phyloP scores from a whole-genome alignment of 2,888 invertebrate species.

The Lepidocyrtinus sp. region DNA sequence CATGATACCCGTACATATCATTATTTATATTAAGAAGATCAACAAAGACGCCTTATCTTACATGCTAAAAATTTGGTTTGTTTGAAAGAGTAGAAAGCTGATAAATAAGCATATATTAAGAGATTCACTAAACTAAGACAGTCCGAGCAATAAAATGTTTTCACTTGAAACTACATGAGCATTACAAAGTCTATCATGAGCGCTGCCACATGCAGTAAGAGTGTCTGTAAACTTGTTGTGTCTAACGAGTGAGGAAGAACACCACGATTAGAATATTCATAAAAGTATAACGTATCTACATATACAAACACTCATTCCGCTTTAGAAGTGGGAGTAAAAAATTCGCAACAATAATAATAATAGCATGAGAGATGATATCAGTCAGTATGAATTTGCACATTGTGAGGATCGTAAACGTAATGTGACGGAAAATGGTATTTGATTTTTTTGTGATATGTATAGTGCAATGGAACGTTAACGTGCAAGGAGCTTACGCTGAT shows the following conservation, averaged over 20 bases:
- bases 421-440: not conserved
- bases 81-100: not conserved
- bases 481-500: not conserved
- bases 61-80: not conserved
- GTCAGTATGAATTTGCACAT: not conserved
- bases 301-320: too few relatives aligned
- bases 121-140: too few relatives aligned
- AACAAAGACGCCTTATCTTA: not conserved
- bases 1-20: not conserved
- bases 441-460: too few relatives aligned
- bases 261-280: not conserved
- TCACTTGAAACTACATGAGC: not conserved
- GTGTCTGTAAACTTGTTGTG: not conserved
- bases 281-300: not conserved
- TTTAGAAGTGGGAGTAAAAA: too few relatives aligned
- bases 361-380: not conserved
- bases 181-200: not conserved
- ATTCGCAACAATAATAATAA: not conserved
- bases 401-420: not conserved
- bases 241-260: not conserved
- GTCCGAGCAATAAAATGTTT: too few relatives aligned
- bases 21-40: not conserved
- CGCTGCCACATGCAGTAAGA: not conserved
- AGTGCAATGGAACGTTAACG: not conserved
- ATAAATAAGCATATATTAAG: not conserved